phyloP scores from a whole-genome alignment of 2,888 invertebrate genomes.

The Oligia latruncula region DNA sequence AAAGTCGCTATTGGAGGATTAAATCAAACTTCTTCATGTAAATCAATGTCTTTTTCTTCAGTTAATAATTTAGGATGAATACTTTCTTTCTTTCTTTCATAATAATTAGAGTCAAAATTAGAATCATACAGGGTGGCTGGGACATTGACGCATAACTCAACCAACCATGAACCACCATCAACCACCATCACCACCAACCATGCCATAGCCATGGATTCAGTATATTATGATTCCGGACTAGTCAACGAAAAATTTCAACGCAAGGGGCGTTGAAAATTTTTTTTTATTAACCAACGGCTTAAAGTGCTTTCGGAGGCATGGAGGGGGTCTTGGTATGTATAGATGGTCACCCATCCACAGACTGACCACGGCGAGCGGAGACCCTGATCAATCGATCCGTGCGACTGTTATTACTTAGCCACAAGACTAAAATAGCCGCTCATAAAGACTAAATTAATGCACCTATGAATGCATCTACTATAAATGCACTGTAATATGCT shows the following conservation, averaged over 20 bases:
- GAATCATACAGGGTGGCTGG: neutral
- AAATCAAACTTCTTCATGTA: too few relatives aligned
- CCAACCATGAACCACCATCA: too few relatives aligned
- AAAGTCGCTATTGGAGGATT: neutral
- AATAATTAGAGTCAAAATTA: neutral
- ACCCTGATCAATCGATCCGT: too few relatives aligned
- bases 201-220: neutral
- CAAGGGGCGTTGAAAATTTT: neutral
- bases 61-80: neutral
- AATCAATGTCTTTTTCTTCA: neutral
- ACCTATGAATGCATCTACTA: neutral
- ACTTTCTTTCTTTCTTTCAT: neutral
- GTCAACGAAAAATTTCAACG: too few relatives aligned
- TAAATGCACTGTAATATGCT: constrained; percentile 13
- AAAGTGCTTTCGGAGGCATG: neutral
- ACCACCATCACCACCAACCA: too few relatives aligned
- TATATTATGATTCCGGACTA: neutral
- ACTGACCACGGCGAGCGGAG: too few relatives aligned
- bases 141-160: neutral
- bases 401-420: too few relatives aligned
- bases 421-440: neutral
- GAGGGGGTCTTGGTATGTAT: too few relatives aligned
- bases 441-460: neutral
- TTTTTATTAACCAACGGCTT: neutral
- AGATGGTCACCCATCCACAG: too few relatives aligned